Evolutionary conservation across 2,113 vertebrate genomes (phyloP), one percentile per base, ranked within the genome.

Genomic region (Nestor notabilis): DNA sequence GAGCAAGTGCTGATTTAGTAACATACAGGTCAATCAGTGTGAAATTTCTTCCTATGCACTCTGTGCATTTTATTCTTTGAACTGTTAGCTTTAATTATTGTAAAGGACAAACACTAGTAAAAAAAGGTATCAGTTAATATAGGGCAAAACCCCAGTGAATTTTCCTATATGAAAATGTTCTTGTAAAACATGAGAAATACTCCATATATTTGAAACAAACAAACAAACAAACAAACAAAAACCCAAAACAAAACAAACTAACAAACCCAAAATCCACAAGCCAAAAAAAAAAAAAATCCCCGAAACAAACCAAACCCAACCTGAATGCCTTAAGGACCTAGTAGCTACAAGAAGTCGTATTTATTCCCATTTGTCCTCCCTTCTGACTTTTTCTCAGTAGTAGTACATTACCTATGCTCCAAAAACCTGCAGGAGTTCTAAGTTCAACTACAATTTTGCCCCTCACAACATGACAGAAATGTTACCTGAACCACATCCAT

Each of bases 381-480:
- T 44, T 74, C 49, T 70, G 39, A 39, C 68, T 91, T 70, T 70
- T 83, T 93, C 94, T 92, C 66, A 77, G 72, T 75, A 69, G 65
- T 8, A 74, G n/a, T 68, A 55, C 41, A 58, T 89, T 87, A 97
- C 77, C 58, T 74, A 79, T 89, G 80, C 68, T 95, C 78, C 58
- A 90, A 91, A 97, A 81, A 75, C 28, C 8, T 2, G 64, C 49
- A 95, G 91, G 87, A 66, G 71, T 39, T 66, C 53, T 31, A 78
- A 90, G 60, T 77, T 83, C 31, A 96, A 83, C 84, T 94, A 82
- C 55, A 69, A 24, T 94, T 94, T 95, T 93, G 83, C 50, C 63
- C 55, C 78, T 96, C 86, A 72, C 70, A 95, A 82, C 83, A 95
- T 0, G 15, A 55, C 41, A 78, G 85, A 88, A 87, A 63, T 82